Percentiles rank a stretch among this genome's conserved stretches.
These are phyloP conservation scores for Struthio camelus DNA, from an alignment of 2,113 vertebrate species.

Conservation along the genomic window DNA sequence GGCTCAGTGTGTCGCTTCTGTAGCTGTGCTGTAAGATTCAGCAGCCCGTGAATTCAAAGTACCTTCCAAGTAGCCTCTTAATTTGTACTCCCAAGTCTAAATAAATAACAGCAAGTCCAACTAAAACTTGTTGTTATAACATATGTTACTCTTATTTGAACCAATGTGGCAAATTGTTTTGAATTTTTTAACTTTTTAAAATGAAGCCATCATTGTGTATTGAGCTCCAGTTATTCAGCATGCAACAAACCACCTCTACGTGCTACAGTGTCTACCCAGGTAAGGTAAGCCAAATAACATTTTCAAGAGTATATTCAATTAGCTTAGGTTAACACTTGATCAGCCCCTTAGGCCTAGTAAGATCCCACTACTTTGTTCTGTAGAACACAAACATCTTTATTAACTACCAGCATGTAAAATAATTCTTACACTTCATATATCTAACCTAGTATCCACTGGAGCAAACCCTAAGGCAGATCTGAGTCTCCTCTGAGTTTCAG, in stretches of 20 bases:
- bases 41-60: background rate
- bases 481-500: background rate
- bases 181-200: background rate
- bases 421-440: background rate
- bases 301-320: background rate
- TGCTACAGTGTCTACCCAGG: background rate
- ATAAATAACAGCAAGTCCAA: background rate
- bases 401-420: background rate
- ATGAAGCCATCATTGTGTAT: background rate
- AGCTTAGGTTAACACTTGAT: background rate
- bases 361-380: background rate
- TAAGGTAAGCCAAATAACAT: fast-evolving
- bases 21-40: background rate
- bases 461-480: background rate
- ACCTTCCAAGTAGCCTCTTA: background rate
- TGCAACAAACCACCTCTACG: background rate
- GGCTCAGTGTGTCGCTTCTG: background rate
- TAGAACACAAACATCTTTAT: background rate
- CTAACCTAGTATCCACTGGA: background rate
- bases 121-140: background rate
- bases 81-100: background rate
- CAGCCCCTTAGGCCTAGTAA: fast-evolving
- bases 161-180: fast-evolving
- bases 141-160: background rate
- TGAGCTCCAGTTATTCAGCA: background rate